phyloP scores from a whole-genome alignment of 2,113 vertebrate species.

The Macaca nemestrina region DNA sequence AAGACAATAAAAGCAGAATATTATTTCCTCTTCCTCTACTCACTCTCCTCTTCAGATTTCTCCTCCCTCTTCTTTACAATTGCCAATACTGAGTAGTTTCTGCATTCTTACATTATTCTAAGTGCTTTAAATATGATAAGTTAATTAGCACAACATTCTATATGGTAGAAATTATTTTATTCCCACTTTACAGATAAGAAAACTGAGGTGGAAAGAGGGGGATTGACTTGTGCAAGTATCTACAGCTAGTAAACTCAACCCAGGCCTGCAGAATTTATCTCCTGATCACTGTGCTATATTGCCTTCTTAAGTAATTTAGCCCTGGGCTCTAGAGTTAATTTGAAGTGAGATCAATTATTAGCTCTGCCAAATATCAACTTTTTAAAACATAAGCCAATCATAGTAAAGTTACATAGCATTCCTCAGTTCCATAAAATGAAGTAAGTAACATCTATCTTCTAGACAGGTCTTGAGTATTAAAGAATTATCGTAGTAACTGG shows the following conservation, averaged over 20 bases:
- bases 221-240: neutral
- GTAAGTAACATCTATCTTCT: neutral
- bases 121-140: neutral
- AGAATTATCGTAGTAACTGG: neutral
- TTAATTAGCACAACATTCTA: neutral
- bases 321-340: neutral
- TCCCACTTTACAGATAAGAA: neutral
- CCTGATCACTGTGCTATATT: neutral
- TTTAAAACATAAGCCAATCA: neutral
- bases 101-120: neutral
- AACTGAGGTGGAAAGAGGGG: neutral
- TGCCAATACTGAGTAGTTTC: neutral
- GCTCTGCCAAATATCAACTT: neutral
- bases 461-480: neutral
- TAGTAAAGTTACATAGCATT: neutral
- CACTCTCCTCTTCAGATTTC: neutral
- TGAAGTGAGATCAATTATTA: neutral
- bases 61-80: neutral
- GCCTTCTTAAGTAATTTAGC: neutral
- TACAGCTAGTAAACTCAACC: neutral
- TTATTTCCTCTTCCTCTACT: neutral
- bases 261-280: neutral
- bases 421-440: neutral
- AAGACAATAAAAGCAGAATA: neutral
- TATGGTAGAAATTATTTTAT: neutral